phyloP scores from a whole-genome alignment of 2,888 invertebrate genomes.

The Epinotia bilunana region DNA sequence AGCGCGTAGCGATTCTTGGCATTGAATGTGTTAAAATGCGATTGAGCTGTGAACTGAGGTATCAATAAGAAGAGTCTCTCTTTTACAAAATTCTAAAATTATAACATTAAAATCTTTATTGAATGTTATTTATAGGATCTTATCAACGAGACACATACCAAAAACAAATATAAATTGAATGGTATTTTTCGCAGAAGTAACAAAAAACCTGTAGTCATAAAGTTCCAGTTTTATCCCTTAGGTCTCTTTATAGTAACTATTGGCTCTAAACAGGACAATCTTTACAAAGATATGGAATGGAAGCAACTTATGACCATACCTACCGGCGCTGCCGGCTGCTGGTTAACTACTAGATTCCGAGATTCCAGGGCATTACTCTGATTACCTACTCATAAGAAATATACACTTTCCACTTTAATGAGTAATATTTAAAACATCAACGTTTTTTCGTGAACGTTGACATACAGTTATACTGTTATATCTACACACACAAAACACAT shows the following conservation, averaged over 20 bases:
- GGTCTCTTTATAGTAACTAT: conserved; percentile 29
- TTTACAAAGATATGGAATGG: conserved; percentile 23
- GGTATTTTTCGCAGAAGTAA: background rate
- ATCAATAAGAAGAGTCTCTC: no score
- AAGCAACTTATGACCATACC: conserved; percentile 20
- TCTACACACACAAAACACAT: no score
- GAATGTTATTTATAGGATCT: background rate
- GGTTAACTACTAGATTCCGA: no score
- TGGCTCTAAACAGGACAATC: conserved; percentile 28
- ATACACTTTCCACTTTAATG: no score
- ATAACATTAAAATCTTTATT: background rate
- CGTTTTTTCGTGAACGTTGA: no score
- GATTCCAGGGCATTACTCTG: background rate
- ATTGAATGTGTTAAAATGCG: no score
- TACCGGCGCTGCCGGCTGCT: background rate
- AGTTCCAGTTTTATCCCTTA: conserved; percentile 15
- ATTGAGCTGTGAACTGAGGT: no score
- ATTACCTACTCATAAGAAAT: no score
- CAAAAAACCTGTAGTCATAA: conserved; percentile 15
- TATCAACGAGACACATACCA: background rate
- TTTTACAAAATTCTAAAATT: background rate
- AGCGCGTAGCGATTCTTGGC: no score
- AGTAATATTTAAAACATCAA: no score
- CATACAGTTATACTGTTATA: no score
- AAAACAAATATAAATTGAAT: background rate